Conservation (phyloP, 35 echinoderm and acorn worm species). For the Chiridota heheva region DNA sequence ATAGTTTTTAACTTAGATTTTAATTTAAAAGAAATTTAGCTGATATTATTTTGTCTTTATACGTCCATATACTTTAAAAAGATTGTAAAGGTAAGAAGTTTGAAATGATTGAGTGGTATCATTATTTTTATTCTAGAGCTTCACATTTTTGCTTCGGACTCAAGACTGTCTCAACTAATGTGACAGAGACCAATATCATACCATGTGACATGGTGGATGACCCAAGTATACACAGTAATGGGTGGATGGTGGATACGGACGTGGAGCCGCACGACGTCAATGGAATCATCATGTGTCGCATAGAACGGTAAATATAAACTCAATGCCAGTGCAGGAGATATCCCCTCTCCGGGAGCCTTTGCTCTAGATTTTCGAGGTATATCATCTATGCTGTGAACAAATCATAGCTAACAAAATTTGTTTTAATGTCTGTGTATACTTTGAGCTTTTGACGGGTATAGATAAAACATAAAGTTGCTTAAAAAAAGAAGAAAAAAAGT, state of each 20-base stretch:
- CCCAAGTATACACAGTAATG: constrained; percentile 21
- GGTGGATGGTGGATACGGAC: constrained; percentile 44
- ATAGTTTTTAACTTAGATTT: no score
- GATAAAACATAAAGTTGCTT: no score
- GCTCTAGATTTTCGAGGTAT: not conserved
- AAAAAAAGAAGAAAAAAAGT: no score
- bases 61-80: no score
- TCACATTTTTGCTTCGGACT: constrained; percentile 16
- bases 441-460: no score
- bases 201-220: constrained; percentile 46
- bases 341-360: no score
- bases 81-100: no score
- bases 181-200: constrained; percentile 36
- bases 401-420: no score
- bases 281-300: constrained; percentile 29
- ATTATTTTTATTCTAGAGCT: no score
- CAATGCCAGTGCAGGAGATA: not conserved
- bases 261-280: not conserved
- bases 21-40: no score
- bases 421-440: not conserved
- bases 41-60: no score
- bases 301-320: constrained; percentile 3
- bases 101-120: no score
- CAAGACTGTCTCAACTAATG: not conserved
- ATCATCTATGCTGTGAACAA: not conserved